phyloP scores from a whole-genome alignment of 2,888 invertebrate species.

The Erannis defoliaria region DNA sequence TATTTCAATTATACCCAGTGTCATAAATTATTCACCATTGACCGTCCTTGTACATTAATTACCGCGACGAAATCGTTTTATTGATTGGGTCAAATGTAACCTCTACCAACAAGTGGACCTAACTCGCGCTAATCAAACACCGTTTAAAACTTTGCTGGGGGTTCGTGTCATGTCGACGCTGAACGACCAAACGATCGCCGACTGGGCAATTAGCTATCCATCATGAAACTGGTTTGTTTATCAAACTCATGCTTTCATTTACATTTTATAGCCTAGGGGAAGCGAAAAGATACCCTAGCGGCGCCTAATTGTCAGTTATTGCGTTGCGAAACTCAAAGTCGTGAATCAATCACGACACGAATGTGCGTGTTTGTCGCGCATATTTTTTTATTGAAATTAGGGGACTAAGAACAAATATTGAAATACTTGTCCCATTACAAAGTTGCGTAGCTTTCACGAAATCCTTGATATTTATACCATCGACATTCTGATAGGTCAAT shows the following conservation, averaged over 20 bases:
- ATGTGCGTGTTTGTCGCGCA: slow-evolving; percentile 16
- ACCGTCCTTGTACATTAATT: slow-evolving; percentile 2
- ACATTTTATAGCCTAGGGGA: slow-evolving; percentile 44
- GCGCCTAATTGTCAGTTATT: slow-evolving; percentile 42
- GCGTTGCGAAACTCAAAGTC: slow-evolving; percentile 33
- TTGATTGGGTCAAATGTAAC: slow-evolving; percentile 22
- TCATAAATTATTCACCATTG: neutral
- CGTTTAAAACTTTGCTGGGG: slow-evolving; percentile 25
- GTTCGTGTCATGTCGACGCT: slow-evolving; percentile 41
- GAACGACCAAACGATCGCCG: slow-evolving; percentile 44
- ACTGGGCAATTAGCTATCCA: slow-evolving; percentile 50
- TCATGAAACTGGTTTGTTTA: slow-evolving; percentile 47
- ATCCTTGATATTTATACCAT: slow-evolving; percentile 11
- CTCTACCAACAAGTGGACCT: slow-evolving; percentile 15
- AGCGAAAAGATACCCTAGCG: slow-evolving; percentile 31
- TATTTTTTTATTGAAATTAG: slow-evolving; percentile 16
- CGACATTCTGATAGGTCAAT: too few relatives aligned
- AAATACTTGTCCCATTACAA: slow-evolving; percentile 2
- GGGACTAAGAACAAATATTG: slow-evolving; percentile 1
- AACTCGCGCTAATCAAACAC: slow-evolving; percentile 32
- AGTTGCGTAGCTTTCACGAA: neutral
- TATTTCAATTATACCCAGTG: neutral
- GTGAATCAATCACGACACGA: slow-evolving; percentile 29
- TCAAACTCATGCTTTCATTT: slow-evolving; percentile 49
- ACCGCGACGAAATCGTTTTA: slow-evolving; percentile 6